Conservation (phyloP, 1,140 invertebrate species). For the Hydropsyche tenuis region DNA sequence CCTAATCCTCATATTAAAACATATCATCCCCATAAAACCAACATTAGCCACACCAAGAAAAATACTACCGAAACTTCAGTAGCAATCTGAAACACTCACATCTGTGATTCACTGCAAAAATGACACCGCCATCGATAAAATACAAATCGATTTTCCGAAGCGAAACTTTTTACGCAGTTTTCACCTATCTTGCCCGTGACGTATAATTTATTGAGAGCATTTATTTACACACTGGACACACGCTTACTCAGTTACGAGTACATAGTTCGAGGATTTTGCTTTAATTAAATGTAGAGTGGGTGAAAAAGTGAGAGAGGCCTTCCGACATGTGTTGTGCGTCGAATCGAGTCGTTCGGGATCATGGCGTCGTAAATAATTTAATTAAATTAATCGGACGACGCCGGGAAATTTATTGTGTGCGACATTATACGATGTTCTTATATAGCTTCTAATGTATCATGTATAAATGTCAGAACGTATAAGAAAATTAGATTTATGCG, state of each 20-base stretch:
- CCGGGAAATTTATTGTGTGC: background rate
- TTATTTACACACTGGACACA: constrained; percentile 3
- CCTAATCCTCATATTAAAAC: too few relatives aligned
- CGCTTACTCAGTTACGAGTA: too few relatives aligned
- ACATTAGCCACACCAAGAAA: too few relatives aligned
- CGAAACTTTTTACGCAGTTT: background rate
- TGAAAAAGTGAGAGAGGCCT: background rate
- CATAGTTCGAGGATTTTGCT: background rate
- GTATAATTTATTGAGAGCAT: constrained; percentile 9
- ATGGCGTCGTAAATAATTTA: constrained; percentile 16
- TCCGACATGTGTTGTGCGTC: background rate
- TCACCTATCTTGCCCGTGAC: background rate
- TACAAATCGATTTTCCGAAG: background rate
- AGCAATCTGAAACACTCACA: too few relatives aligned
- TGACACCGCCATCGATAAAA: background rate
- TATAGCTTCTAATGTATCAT: too few relatives aligned
- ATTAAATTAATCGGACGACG: background rate
- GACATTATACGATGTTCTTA: too few relatives aligned
- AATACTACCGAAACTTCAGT: too few relatives aligned
- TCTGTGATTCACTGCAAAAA: too few relatives aligned
- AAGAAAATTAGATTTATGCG: too few relatives aligned
- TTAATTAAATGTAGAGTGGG: constrained; percentile 15
- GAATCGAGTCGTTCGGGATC: constrained; percentile 1
- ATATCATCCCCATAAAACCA: too few relatives aligned
- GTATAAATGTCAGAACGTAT: too few relatives aligned